Conservation (phyloP, 2,888 invertebrate genomes). For the Hartigia nigra region DNA sequence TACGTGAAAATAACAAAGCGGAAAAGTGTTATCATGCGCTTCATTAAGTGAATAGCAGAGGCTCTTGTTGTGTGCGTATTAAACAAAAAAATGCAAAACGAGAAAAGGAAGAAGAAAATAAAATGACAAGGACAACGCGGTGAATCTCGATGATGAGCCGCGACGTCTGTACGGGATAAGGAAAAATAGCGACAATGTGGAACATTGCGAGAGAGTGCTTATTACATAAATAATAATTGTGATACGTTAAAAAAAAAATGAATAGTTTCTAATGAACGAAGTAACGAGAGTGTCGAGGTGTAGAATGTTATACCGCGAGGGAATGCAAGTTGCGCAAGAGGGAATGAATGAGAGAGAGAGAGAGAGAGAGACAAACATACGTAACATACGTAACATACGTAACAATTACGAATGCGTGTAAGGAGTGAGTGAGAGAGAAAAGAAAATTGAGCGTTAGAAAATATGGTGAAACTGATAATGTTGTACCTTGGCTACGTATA, state of each 20-base stretch:
- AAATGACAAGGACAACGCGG: not conserved
- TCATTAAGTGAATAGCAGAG: not conserved
- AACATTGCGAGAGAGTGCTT: not conserved
- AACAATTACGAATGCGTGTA: not conserved
- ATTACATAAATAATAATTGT: constrained; percentile 24
- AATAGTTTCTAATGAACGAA: constrained; percentile 12
- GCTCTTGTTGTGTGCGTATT: not conserved
- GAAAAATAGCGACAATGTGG: constrained; percentile 3
- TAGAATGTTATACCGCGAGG: not conserved
- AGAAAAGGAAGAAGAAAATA: not conserved
- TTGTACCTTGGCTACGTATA: not conserved
- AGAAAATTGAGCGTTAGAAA: not conserved
- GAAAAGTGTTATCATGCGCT: not conserved
- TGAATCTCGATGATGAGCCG: not conserved
- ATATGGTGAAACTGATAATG: not conserved
- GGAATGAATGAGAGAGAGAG: not conserved
- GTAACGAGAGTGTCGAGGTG: not conserved
- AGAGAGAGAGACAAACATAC: not conserved
- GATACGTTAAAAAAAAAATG: constrained; percentile 25
- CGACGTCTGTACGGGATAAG: not conserved
- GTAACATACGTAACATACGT: not conserved
- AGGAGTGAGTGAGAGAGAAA: not conserved
- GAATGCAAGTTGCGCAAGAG: not conserved
- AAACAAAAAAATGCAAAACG: not conserved
- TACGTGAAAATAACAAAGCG: not conserved